Conservation (phyloP, 2,888 invertebrate genomes). For the Callosobruchus maculatus region DNA sequence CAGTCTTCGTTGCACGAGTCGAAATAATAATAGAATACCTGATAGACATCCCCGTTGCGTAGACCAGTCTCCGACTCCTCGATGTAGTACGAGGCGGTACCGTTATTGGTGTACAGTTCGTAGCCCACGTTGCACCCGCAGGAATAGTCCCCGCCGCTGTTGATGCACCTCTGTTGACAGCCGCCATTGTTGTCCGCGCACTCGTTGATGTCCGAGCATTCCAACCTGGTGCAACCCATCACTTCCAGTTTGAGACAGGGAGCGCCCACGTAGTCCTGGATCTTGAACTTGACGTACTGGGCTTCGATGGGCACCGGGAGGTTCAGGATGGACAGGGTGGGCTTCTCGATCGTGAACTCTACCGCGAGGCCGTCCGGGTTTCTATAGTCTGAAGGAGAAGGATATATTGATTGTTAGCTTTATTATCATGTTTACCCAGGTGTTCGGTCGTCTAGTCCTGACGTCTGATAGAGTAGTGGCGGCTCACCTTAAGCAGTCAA, state of each 20-base stretch:
- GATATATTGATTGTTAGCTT: no score
- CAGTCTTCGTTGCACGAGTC: no score
- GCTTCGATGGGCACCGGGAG: slow-evolving; percentile 89
- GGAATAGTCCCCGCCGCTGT: slow-evolving; percentile 81
- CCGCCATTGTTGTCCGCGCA: slow-evolving; percentile 84
- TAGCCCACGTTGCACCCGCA: slow-evolving; percentile 91
- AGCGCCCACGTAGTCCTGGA: slow-evolving; percentile 82
- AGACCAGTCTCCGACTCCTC: slow-evolving; percentile 81
- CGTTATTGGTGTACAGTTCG: slow-evolving; percentile 81
- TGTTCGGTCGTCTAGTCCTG: no score
- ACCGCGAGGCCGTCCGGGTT: slow-evolving; percentile 92
- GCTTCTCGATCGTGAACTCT: slow-evolving; percentile 85
- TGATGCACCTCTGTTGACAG: slow-evolving; percentile 90
- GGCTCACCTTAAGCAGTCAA: no score
- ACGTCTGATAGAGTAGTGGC: no score
- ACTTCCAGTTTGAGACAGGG: slow-evolving; percentile 87
- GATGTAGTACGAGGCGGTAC: slow-evolving; percentile 83
- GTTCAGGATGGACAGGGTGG: slow-evolving; percentile 86
- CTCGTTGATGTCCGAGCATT: slow-evolving; percentile 86
- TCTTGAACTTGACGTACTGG: slow-evolving; percentile 79
- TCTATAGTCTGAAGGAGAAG: slow-evolving; percentile 63
- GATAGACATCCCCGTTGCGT: slow-evolving; percentile 83
- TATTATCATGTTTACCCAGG: no score
- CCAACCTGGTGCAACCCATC: slow-evolving; percentile 88
- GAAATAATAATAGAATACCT: no score